Percentiles rank a stretch among this genome's conserved stretches.
phyloP scores from a whole-genome alignment of 2,888 invertebrate species.

The Lepidocyrtinus sp. region DNA sequence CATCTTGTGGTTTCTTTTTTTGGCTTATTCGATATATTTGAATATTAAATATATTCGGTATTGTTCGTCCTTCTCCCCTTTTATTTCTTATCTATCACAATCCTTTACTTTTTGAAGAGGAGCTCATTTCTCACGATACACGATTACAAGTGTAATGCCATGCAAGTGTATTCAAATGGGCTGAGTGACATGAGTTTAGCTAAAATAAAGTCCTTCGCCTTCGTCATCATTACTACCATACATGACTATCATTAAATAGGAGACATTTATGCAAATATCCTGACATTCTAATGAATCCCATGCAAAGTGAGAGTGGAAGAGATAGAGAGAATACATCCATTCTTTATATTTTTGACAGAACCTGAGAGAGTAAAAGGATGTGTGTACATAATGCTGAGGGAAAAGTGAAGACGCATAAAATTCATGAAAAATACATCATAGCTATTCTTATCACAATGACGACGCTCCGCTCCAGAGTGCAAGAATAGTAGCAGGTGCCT shows the following conservation, averaged over 20 bases:
- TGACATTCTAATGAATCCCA: slow-evolving; percentile 3
- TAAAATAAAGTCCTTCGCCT: slow-evolving; percentile 2
- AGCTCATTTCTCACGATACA: slow-evolving; percentile 25
- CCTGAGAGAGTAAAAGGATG: background rate
- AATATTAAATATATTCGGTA: slow-evolving; percentile 5
- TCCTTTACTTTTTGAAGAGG: background rate
- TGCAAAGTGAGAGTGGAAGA: background rate
- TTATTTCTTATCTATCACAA: background rate
- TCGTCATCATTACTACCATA: slow-evolving; percentile 1
- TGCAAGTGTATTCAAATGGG: background rate
- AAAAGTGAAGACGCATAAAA: slow-evolving; percentile 9
- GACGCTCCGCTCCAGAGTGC: background rate
- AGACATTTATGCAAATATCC: slow-evolving; percentile 30
- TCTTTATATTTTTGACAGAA: background rate
- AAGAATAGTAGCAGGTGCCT: slow-evolving; percentile 8
- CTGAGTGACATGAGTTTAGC: background rate
- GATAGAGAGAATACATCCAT: background rate
- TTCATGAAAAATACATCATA: background rate
- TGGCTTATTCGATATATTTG: background rate
- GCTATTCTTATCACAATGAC: background rate
- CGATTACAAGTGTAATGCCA: background rate
- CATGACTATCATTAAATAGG: slow-evolving; percentile 18
- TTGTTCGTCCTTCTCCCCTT: background rate
- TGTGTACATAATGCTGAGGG: background rate
- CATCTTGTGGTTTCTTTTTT: slow-evolving; percentile 7